These are phyloP conservation scores for Epicampocera succincta DNA, from an alignment of 2,888 invertebrate genomes.

Conservation along the genomic window DNA sequence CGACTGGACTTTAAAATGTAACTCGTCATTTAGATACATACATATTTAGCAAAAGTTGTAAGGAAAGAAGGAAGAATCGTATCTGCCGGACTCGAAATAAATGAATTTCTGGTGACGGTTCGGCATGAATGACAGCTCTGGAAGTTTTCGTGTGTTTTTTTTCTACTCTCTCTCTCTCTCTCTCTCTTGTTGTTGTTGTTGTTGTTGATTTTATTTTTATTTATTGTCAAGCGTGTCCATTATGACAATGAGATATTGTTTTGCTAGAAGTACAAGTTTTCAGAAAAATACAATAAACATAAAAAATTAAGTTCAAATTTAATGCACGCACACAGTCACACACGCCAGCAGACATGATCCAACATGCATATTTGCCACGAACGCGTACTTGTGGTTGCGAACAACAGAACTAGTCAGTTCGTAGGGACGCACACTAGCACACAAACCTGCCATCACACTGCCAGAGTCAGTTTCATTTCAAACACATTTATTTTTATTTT, in stretches of 20 bases:
- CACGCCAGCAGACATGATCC: background rate
- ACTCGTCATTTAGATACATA: no score
- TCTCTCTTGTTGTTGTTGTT: no score
- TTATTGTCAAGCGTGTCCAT: constrained; percentile 78
- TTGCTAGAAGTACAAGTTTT: constrained; percentile 64
- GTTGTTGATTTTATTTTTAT: constrained; percentile 73
- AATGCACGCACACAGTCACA: background rate
- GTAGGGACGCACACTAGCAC: constrained; percentile 44
- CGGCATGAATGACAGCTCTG: constrained; percentile 60
- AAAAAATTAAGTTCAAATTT: constrained; percentile 62
- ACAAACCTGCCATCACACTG: background rate
- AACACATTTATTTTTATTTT: constrained; percentile 54
- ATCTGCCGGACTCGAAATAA: constrained; percentile 25
- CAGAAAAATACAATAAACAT: constrained; percentile 36
- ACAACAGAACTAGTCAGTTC: constrained; percentile 64
- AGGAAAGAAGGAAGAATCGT: background rate
- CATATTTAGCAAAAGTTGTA: constrained; percentile 37
- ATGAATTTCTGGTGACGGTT: constrained; percentile 38
- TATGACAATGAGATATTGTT: constrained; percentile 74
- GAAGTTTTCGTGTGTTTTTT: constrained; percentile 2
- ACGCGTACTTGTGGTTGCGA: constrained; percentile 18
- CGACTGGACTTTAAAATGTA: constrained; percentile 49
- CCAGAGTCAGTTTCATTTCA: constrained; percentile 62
- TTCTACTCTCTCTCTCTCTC: no score
- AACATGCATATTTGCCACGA: constrained; percentile 32